phyloP scores from a whole-genome alignment of 1,140 invertebrate genomes.

The Megalopta genalis region DNA sequence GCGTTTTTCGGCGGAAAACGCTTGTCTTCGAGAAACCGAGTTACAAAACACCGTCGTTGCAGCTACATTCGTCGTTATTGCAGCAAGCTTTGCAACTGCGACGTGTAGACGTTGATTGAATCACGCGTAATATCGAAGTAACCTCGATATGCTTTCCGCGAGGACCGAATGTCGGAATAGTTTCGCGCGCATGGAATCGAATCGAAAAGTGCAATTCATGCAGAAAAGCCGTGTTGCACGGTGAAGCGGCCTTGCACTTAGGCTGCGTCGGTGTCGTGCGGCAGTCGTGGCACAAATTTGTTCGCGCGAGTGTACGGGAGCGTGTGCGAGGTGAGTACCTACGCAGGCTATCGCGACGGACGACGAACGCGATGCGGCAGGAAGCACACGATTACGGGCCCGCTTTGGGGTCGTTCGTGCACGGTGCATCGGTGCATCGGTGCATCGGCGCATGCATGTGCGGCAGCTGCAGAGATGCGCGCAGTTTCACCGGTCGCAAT shows the following conservation, averaged over 20 bases:
- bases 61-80: no score
- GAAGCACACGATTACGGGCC: constrained; percentile 73
- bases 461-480: constrained; percentile 50
- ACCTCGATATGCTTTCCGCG: no score
- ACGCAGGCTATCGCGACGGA: constrained; percentile 66
- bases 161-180: no score
- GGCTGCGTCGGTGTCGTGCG: constrained; percentile 26
- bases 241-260: not conserved
- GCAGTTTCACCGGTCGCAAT: constrained; percentile 54
- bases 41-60: no score
- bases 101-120: no score
- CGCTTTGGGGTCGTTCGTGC: constrained; percentile 68
- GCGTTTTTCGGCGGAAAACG: no score
- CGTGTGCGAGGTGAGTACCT: constrained; percentile 59
- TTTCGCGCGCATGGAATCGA: no score
- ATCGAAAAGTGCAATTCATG: no score
- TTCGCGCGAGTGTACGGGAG: constrained; percentile 67
- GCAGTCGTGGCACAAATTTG: constrained; percentile 51
- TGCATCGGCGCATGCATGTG: constrained; percentile 25
- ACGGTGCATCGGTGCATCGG: constrained; percentile 29
- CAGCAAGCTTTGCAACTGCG: no score
- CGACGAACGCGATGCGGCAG: constrained; percentile 72
- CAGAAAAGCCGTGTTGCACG: no score
- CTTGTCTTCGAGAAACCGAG: no score
- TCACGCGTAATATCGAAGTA: no score